A percentile compares a stretch with the other conserved stretches of the same genome.
phyloP scores from a whole-genome alignment of 2,113 vertebrate species.

The Tetrao urogallus region DNA sequence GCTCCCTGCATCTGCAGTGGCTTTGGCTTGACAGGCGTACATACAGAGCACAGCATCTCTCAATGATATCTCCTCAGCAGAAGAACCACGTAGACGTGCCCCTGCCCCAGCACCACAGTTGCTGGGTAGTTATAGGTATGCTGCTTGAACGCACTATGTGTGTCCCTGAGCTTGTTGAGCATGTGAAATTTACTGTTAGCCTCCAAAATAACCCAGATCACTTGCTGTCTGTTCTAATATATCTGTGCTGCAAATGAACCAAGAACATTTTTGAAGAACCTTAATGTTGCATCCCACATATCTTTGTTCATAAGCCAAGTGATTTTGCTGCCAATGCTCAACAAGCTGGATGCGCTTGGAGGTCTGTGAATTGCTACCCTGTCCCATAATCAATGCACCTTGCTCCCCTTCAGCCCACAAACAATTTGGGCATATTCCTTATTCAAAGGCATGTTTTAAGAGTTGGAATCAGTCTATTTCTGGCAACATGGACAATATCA shows the following conservation, averaged over 20 bases:
- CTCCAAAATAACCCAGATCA: background rate
- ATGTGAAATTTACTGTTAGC: background rate
- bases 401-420: background rate
- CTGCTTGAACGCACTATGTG: background rate
- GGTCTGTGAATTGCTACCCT: background rate
- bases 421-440: background rate
- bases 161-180: background rate
- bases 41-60: background rate
- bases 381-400: background rate
- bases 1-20: background rate
- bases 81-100: fast-evolving
- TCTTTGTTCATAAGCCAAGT: background rate
- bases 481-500: background rate
- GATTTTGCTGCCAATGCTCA: background rate
- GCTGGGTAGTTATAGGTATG: background rate
- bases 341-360: background rate
- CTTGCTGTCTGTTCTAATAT: background rate
- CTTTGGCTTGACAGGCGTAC: background rate
- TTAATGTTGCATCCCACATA: background rate
- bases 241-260: background rate
- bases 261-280: background rate
- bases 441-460: background rate
- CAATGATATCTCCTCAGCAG: background rate
- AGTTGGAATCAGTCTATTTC: background rate
- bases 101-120: background rate